Evolutionary conservation across 2,113 vertebrate genomes (phyloP), one percentile per base, ranked within the genome.

Genomic region (Syngnathoides biaculeatus): DNA sequence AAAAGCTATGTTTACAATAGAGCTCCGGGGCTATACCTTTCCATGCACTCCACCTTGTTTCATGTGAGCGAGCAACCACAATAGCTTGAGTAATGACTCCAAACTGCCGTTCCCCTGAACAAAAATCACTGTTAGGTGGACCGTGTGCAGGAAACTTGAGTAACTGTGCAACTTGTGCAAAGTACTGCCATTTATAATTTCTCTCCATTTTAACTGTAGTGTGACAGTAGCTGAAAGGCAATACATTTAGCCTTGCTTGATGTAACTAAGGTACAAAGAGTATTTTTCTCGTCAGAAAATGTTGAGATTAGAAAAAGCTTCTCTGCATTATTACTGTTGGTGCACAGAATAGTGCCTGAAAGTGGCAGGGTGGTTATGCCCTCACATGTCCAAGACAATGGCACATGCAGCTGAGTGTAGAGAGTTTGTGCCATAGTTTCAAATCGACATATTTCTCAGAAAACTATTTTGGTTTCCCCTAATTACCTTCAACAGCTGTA

Each of bases 1-100:
- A 89, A 91, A 90, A 90, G 86, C 87, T 73, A 73, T 73, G 75
- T 74, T 85, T 88, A 83, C 82, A 80, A 87, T 85, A 83, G 86
- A 84, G 88, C 85, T 85, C 81, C 75, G 79, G 79, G 71, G 80
- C 81, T 81, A 81, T 79, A 84, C 86, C 84, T 88, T 79, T 77
- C 73, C 73, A 69, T 63, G 74, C 64, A 73, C 75, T 62, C 65
- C 52, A 63, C 79, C 80, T 84, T 84, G 82, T 86, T 86, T 87
- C 77, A 85, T 85, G 83, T 74, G 78, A 89, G 84, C 86, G 76
- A 80, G 77, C 75, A 85, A 59, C 85, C 73, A 79, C 84, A 83
- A 79, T 82, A 72, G 77, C 75, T 84, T 75, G 76, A 82, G 84
- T 87, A 86, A 88, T 90, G 81, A 84, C 71, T 75, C 80, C 77